phyloP scores from a whole-genome alignment of 2,888 invertebrate species.

The Campaea margaritaria region DNA sequence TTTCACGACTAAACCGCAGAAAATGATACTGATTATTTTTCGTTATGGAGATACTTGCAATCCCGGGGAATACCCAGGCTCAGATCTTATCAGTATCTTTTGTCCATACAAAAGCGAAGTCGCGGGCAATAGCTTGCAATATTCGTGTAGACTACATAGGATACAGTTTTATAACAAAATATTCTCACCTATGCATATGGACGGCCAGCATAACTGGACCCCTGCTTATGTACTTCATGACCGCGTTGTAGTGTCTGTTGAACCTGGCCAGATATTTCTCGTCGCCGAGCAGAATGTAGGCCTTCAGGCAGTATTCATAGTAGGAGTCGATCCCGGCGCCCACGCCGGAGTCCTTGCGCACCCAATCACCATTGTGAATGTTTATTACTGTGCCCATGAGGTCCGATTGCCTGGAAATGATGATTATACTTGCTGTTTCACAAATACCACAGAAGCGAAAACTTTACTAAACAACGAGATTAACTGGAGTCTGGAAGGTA shows the following conservation, averaged over 20 bases:
- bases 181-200: slow-evolving; percentile 91
- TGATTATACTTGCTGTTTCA: neutral
- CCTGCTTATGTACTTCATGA: slow-evolving; percentile 98
- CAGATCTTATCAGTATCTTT: too few species aligned
- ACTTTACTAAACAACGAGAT: too few species aligned
- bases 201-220: slow-evolving; percentile 98
- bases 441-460: too few species aligned
- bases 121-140: too few species aligned
- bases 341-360: slow-evolving; percentile 97
- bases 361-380: slow-evolving; percentile 99
- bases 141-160: too few species aligned
- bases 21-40: too few species aligned
- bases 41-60: too few species aligned
- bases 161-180: too few species aligned
- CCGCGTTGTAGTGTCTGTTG: slow-evolving; percentile 97
- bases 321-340: slow-evolving; percentile 99
- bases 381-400: slow-evolving; percentile 99
- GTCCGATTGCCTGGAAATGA: slow-evolving; percentile 86
- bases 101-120: too few species aligned
- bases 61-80: too few species aligned
- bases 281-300: slow-evolving; percentile 97
- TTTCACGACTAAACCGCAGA: too few species aligned
- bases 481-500: too few species aligned
- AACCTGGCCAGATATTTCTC: slow-evolving; percentile 97
- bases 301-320: slow-evolving; percentile 99